Evolutionary conservation across 2,888 invertebrate species (phyloP).

Genomic region (Aelia acuminata): DNA sequence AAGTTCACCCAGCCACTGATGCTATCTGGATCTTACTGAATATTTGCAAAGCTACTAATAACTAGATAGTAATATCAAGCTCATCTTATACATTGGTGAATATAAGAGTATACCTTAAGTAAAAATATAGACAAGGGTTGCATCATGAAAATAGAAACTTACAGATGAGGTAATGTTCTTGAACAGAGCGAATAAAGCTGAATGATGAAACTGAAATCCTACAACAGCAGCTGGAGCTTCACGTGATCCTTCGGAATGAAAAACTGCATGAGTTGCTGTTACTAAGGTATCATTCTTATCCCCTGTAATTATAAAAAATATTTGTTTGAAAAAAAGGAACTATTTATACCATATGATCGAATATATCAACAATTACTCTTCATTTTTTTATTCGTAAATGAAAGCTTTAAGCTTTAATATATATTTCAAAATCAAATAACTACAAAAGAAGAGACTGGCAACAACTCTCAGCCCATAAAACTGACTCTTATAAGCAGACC

Average conservation of each 20-base stretch:
- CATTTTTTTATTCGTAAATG: too few species aligned
- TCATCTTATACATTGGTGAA: background rate
- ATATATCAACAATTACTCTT: background rate
- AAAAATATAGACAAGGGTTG: background rate
- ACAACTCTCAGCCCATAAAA: too few species aligned
- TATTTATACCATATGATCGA: background rate
- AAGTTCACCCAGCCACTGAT: too few species aligned
- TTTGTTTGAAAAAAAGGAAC: background rate
- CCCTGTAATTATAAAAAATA: slow-evolving; percentile 57
- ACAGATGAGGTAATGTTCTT: slow-evolving; percentile 83
- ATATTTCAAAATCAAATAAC: too few species aligned
- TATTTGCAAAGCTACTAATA: too few species aligned
- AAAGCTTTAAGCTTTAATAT: too few species aligned
- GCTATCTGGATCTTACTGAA: too few species aligned
- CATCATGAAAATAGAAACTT: slow-evolving; percentile 65
- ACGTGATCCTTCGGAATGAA: slow-evolving; percentile 68
- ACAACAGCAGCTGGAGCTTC: slow-evolving; percentile 74
- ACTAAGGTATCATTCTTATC: slow-evolving; percentile 77
- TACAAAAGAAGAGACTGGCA: too few species aligned
- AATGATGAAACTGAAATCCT: slow-evolving; percentile 85
- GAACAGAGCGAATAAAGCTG: slow-evolving; percentile 82
- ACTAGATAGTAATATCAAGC: too few species aligned
- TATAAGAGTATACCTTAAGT: background rate
- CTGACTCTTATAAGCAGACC: too few species aligned
- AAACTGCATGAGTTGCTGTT: slow-evolving; percentile 90